A percentile compares a stretch with the other conserved stretches of the same genome.
Evolutionary conservation across 2,888 invertebrate genomes (phyloP).

Genomic region (Camptogramma bilineatum): DNA sequence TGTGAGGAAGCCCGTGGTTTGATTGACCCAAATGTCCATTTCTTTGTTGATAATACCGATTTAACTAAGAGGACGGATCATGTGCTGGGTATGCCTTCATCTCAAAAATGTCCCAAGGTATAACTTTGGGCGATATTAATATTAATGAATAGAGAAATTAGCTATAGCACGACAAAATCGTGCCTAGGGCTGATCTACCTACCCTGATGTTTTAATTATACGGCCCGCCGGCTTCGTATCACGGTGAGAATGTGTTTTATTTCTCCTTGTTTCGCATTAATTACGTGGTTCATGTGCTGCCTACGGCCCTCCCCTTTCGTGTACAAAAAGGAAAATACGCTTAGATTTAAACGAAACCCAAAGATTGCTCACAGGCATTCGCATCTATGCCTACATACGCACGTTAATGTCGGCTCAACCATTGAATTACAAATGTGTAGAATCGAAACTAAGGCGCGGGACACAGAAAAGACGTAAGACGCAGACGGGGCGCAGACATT

Average conservation of each 20-base stretch:
- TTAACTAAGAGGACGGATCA: too few relatives aligned
- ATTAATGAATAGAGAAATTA: background rate
- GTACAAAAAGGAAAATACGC: slow-evolving; percentile 62
- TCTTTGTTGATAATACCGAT: too few relatives aligned
- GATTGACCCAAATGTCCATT: too few relatives aligned
- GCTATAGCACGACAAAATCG: background rate
- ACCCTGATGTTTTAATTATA: slow-evolving; percentile 69
- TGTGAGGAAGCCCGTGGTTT: too few relatives aligned
- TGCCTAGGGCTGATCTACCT: slow-evolving; percentile 8
- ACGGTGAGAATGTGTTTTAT: slow-evolving; percentile 65
- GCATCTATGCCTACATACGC: slow-evolving; percentile 12
- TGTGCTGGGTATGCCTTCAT: too few relatives aligned
- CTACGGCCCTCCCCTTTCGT: slow-evolving; percentile 58
- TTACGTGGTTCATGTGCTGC: slow-evolving; percentile 60
- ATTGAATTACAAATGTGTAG: background rate
- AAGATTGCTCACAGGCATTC: slow-evolving; percentile 38
- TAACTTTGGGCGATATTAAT: too few relatives aligned
- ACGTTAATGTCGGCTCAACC: slow-evolving; percentile 9
- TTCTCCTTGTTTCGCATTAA: slow-evolving; percentile 74
- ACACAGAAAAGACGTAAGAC: too few relatives aligned
- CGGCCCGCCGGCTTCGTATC: slow-evolving; percentile 61
- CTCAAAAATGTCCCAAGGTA: too few relatives aligned
- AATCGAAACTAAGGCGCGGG: background rate
- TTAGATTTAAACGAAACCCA: slow-evolving; percentile 56
- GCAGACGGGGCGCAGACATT: too few relatives aligned